These are phyloP conservation scores for Sinonovacula constricta DNA, from an alignment of 1,140 invertebrate genomes.

Conservation along the genomic window DNA sequence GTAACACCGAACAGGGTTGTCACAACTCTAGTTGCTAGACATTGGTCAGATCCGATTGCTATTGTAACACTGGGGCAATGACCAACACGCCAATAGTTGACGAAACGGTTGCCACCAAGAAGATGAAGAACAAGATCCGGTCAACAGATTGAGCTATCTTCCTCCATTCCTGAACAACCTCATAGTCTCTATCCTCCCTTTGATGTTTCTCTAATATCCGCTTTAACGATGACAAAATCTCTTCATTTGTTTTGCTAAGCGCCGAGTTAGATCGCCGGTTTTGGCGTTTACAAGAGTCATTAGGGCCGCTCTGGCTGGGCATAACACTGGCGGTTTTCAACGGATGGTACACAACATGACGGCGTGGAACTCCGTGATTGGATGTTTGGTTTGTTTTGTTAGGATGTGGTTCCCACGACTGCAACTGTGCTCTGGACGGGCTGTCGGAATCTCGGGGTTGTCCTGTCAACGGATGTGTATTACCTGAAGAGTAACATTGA, in stretches of 20 bases:
- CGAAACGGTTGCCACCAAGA: slow-evolving; percentile 80
- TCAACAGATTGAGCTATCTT: slow-evolving; percentile 81
- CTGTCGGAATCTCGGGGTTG: background rate
- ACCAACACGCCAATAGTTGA: slow-evolving; percentile 80
- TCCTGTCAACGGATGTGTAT: no score
- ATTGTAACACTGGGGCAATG: slow-evolving; percentile 62
- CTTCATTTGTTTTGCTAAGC: slow-evolving; percentile 64
- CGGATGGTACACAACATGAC: background rate
- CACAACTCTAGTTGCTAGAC: no score
- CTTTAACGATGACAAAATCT: slow-evolving; percentile 71
- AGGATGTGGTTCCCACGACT: no score
- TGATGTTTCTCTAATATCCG: slow-evolving; percentile 71
- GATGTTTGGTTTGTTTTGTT: background rate
- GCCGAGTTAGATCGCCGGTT: slow-evolving; percentile 9
- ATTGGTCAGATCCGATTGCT: no score
- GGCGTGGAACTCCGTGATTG: background rate
- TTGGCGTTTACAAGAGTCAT: background rate
- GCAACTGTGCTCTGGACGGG: background rate
- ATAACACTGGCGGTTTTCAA: background rate
- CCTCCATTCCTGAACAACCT: slow-evolving; percentile 81
- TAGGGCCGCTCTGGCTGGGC: background rate
- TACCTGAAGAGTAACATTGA: background rate
- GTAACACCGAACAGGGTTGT: no score
- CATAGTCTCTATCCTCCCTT: slow-evolving; percentile 60
- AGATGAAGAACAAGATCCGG: slow-evolving; percentile 82